Base-by-base conservation (phyloP, 1,140 invertebrate genomes). In the Lepidotrigona ventralis region DNA sequence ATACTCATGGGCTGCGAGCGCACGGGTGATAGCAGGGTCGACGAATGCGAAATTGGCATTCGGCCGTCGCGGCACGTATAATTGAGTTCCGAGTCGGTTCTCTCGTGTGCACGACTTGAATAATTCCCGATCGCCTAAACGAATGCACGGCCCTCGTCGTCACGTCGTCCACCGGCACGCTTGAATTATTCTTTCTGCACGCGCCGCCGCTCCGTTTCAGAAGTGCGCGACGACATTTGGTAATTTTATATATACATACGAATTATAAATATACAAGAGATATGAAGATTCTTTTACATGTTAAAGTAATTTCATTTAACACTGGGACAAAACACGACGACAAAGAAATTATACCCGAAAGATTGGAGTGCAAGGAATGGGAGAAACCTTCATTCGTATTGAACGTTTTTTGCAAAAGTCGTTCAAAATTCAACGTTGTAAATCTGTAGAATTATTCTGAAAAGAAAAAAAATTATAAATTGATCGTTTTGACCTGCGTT, bases 11-110 rank as follows among this genome's bases (percentile, higher is more conserved):
- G 90, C 66, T 51, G 86, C 71, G 81, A 79, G 70, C 23, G 83
- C 83, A 86, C 68, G 81, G 79, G 84, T 89, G 51, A 14, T 77
- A 86, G 85, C 86, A 73, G 46, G 15, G 78, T 81, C 81, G 86
- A 80, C 83, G 79, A 64, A 64, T 64, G 79, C 81, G 79, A 86
- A 92, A 92, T 93, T 93, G 92, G 88, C 90, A 93, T 93, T 92
- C 92, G 89, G 53, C 75, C 86, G 91, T 88, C 90, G 89, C 87
- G 79, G 85, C 90, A 87, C 88, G 79, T 84, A 91, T 92, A 93
- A 93, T 94, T 93, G 92, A 94, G 92, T 94, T 93, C 90, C 90
- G 88, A 93, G 91, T 92, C 91, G 91, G 90, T 92, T 87, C 92
- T 87, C 92, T 92, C 92, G 83, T 82, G 80, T 85, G 88, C 90